Evolutionary conservation across 2,797 vertebrate species (phyloP), one percentile per base, ranked within the genome.

Genomic region (Brachyrhaphis roseni): DNA sequence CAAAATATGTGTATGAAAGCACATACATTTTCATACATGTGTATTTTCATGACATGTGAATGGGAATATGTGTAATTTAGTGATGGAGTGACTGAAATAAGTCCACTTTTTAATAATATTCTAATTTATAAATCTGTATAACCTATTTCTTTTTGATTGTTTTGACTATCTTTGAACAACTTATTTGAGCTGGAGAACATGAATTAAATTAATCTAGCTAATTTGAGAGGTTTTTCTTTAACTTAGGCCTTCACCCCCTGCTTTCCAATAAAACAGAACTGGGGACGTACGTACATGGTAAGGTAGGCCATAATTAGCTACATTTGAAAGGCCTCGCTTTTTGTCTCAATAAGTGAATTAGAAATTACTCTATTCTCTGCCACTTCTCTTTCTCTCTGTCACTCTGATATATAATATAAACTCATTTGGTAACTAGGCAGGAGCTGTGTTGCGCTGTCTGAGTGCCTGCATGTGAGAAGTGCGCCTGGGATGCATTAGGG

Each of bases 401-500:
- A 71, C 94, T 93, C 94, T 95, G 94, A 90, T 94, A 92, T 92
- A 96, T 96, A 96, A 95, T 95, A 94, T 96, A 96, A 96, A 95
- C 94, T 95, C 95, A 93, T 96, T 97, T 95, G 89, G 86, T 91
- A 91, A 93, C 88, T 89, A 92, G 91, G 92, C 90, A 87, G 87
- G 88, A 89, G 93, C 87, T 82, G 91, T 77, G 82, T 88, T 87
- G 90, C 86, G 91, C 94, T 96, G 96, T 97, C 97, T 96, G 88
- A 92, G 93, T 95, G 94, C 91, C 93, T 93, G 94, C 94, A 94
- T 95, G 94, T 94, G 94, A 96, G 96, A 96, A 97, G 96, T 96
- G 95, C 92, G 95, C 94, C 94, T 91, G 87, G 96, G 96, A 96
- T 93, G 88, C 96, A 96, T 97, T 97, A 97, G 95, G 95, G 95